Evolutionary conservation across 2,888 invertebrate genomes (phyloP), one percentile per base, ranked within the genome.

Genomic region (Ommatoiulus sabulosus): DNA sequence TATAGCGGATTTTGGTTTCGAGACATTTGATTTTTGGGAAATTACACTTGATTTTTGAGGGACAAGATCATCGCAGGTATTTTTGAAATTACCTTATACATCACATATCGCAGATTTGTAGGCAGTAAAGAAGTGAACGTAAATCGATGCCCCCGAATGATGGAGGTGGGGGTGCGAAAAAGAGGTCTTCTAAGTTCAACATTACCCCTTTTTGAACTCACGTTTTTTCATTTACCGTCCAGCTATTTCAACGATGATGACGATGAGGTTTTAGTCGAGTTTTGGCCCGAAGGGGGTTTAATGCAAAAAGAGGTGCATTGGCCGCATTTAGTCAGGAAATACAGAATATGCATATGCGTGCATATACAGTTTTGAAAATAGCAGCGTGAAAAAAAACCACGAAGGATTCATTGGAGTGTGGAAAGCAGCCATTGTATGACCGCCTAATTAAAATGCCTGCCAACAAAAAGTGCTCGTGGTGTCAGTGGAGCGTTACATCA

Each of bases 401-500:
- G 5, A 12, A 80, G 7, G 35, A 80, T 12, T 24, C 80, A 80
- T 80, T 80, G 80, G 80, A 80, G 80, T 80, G 80, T 80, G 80
- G 80, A 80, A 80, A 80, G 24, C 80, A 80, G 10, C 80, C 80
- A 80, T 80, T 80, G 80, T 80, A 80, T 80, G 80, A 35, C 80
- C 80, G 80, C 80, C 80, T 12, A 80, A 80, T 80, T 80, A 80
- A 80, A 80, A 80, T 80, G 80, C 80, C 80, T 80, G 80, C 35
- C 35, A 24, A 80, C 10, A 80, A 80, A 80, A 80, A 80, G 6
- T 72, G 20, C 10, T 80, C 35, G 80, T 80, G 80, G 80, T 80
- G 80, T 80, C 80, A 80, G 80, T 80, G 80, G 80, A 80, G 80
- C 80, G 80, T 80, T 80, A 80, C 80, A 80, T 80, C 80, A 80